Evolutionary conservation across 2,113 vertebrate species (phyloP).

Genomic region (Myotis brandtii): DNA sequence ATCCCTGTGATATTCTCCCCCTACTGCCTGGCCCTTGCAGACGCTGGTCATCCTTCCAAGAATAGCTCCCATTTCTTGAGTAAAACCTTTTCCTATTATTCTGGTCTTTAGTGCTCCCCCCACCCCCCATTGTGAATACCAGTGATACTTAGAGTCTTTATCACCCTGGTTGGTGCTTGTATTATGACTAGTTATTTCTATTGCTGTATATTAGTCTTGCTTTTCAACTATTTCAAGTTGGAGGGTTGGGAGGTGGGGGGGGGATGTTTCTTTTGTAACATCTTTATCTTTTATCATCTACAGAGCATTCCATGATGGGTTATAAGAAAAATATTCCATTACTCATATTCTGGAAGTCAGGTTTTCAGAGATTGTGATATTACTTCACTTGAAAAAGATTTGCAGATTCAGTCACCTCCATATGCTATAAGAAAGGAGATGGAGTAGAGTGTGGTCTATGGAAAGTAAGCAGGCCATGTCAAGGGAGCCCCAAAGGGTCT

Average conservation of each 20-base stretch:
- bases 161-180: background rate
- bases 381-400: background rate
- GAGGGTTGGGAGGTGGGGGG: background rate
- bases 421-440: background rate
- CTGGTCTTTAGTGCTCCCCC: background rate
- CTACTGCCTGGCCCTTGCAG: background rate
- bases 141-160: background rate
- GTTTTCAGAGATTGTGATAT: background rate
- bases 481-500: background rate
- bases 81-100: background rate
- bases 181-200: background rate
- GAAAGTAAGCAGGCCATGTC: background rate
- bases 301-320: background rate
- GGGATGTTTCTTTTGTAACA: background rate
- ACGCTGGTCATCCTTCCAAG: background rate
- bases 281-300: background rate
- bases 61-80: background rate
- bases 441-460: background rate
- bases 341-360: background rate
- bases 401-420: background rate
- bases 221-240: background rate
- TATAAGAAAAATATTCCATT: background rate
- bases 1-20: fast-evolving
- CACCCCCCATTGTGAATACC: background rate
- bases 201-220: background rate